These are phyloP conservation scores for Penaeus japonicus DNA, from an alignment of 1,140 invertebrate genomes.

Conservation along the genomic window DNA sequence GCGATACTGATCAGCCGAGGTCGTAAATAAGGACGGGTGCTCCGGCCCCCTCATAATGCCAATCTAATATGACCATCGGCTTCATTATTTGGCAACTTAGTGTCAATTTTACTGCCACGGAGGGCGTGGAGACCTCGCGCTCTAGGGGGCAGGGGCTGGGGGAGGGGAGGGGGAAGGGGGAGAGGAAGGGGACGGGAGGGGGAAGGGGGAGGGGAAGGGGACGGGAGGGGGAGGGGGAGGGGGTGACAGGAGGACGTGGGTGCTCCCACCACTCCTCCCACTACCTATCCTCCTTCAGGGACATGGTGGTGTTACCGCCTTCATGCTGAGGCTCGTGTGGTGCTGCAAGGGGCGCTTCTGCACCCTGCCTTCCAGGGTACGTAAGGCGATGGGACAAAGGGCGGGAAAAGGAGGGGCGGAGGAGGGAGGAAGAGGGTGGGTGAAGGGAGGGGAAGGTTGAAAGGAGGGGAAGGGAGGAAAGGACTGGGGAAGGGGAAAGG, in stretches of 20 bases:
- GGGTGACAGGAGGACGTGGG: not conserved
- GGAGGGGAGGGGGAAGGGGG: not conserved
- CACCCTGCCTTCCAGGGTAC: too few relatives aligned
- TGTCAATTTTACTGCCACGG: slow-evolving; percentile 3
- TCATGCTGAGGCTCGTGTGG: not conserved
- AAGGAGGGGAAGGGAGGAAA: not conserved
- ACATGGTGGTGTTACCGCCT: too few relatives aligned
- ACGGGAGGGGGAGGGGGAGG: not conserved
- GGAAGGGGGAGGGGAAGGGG: not conserved
- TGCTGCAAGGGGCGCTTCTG: too few relatives aligned
- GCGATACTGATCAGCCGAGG: not conserved
- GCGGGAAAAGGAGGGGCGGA: too few relatives aligned
- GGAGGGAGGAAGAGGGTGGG: too few relatives aligned
- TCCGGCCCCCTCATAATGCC: not conserved
- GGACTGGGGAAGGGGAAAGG: not conserved
- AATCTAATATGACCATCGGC: slow-evolving; percentile 1
- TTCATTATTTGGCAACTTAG: slow-evolving; percentile 16
- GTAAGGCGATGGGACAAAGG: too few relatives aligned
- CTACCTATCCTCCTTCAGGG: not conserved
- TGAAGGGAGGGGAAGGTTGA: not conserved
- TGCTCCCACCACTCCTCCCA: too few relatives aligned
- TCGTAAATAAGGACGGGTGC: not conserved
- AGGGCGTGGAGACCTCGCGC: not conserved
- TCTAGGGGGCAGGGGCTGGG: not conserved
- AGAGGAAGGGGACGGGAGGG: not conserved